Evolutionary conservation across 1,140 invertebrate genomes (phyloP).

Genomic region (Alviniconcha marisindica): DNA sequence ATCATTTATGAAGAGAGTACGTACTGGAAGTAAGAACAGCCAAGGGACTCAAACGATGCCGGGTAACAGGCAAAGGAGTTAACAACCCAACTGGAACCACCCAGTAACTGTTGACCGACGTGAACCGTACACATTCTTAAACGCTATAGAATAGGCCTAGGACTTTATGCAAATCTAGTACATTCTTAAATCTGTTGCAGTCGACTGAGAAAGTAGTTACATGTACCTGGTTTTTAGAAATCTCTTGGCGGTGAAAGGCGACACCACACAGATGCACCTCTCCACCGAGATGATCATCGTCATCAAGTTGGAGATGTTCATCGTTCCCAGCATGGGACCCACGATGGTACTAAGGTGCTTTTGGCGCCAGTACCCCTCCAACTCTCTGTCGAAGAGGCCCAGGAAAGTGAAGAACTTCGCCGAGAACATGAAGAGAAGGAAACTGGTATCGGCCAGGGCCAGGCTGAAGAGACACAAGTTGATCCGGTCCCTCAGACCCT

Average conservation of each 20-base stretch:
- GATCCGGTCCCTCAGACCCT: conserved; percentile 19
- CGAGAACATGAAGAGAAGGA: conserved; percentile 3
- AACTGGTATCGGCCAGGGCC: conserved; percentile 1
- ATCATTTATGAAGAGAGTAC: too few relatives aligned
- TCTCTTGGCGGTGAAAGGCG: conserved; percentile 16
- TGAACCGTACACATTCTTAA: too few relatives aligned
- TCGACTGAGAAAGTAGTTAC: too few relatives aligned
- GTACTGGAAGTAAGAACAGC: too few relatives aligned
- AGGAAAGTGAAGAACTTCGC: conserved; percentile 28
- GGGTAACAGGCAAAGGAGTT: too few relatives aligned
- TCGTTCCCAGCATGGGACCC: conserved; percentile 7
- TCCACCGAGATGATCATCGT: conserved; percentile 26
- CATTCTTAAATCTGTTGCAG: too few relatives aligned
- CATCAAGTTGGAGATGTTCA: conserved; percentile 26
- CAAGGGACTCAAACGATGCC: too few relatives aligned
- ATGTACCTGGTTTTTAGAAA: conserved; percentile 22
- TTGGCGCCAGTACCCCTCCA: conserved; percentile 26
- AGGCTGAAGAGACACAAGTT: conserved; percentile 31
- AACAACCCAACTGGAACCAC: too few relatives aligned
- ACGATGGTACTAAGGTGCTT: not conserved
- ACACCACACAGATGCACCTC: conserved; percentile 27
- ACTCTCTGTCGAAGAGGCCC: not conserved
- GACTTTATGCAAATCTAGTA: too few relatives aligned
- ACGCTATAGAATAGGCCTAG: too few relatives aligned
- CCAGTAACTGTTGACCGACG: too few relatives aligned